Percentiles rank a stretch among this genome's conserved stretches.
Conservation (phyloP, 2,797 vertebrate species). For the Sebastes umbrosus region DNA sequence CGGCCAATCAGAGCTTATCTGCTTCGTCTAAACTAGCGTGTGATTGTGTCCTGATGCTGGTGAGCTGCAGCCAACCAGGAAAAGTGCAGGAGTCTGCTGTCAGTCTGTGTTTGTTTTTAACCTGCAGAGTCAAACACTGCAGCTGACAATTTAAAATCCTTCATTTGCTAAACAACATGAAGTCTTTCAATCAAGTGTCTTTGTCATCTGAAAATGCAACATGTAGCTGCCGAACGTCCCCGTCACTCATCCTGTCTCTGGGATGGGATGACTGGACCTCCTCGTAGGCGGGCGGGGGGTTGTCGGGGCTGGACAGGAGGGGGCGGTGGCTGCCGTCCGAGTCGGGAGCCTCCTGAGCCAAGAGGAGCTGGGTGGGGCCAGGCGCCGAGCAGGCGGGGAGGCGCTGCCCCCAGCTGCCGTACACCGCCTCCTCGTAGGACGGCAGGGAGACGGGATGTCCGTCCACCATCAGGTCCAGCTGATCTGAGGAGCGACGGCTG, state of each 20-base stretch:
- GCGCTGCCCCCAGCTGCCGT: conserved; percentile 80
- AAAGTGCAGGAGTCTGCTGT: conserved; percentile 44
- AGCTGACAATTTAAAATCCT: conserved; percentile 39
- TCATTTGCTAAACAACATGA: neutral
- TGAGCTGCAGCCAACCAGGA: conserved; percentile 39
- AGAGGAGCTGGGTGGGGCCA: conserved; percentile 80
- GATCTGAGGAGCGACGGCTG: conserved; percentile 81
- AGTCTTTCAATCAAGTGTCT: conserved; percentile 62
- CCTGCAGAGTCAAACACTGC: conserved; percentile 12
- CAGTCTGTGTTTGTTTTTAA: neutral
- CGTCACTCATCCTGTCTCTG: conserved; percentile 30
- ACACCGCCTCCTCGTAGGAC: conserved; percentile 83
- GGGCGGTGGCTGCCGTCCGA: conserved; percentile 40
- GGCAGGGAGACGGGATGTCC: conserved; percentile 76
- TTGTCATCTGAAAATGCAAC: conserved; percentile 71
- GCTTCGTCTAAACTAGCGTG: conserved; percentile 17
- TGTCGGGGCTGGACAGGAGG: conserved; percentile 45
- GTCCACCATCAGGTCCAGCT: conserved; percentile 82
- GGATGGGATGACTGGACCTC: conserved; percentile 56
- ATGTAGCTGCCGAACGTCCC: conserved; percentile 41
- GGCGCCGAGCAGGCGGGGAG: conserved; percentile 49
- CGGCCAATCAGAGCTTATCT: conserved; percentile 47
- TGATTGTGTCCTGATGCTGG: conserved; percentile 38
- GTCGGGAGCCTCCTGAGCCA: conserved; percentile 68
- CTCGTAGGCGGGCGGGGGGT: conserved; percentile 78